Percentiles rank a stretch among this genome's conserved stretches.
Conservation (phyloP, 2,888 invertebrate species). For the Calameuta filiformis region DNA sequence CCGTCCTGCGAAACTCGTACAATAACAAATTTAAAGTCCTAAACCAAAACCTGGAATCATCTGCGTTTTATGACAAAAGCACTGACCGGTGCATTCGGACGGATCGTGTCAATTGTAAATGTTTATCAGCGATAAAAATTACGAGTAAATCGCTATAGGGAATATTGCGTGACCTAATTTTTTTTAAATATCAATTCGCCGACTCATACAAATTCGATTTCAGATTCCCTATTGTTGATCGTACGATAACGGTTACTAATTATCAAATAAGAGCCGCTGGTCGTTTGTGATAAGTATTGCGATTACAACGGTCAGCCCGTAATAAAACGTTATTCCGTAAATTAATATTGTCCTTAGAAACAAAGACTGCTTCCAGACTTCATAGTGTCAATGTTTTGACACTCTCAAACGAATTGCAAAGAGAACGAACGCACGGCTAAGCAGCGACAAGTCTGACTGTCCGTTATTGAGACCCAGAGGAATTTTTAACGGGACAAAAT, state of each 20-base stretch:
- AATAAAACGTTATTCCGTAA: neutral
- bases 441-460: neutral
- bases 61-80: neutral
- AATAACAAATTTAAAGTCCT: constrained; percentile 51
- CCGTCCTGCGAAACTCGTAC: constrained; percentile 35
- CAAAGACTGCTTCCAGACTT: neutral
- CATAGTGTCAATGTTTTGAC: neutral
- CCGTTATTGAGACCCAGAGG: neutral
- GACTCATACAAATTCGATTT: neutral
- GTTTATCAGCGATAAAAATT: neutral
- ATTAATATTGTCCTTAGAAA: neutral
- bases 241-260: neutral
- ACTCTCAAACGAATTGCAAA: neutral
- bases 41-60: constrained; percentile 19
- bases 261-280: neutral
- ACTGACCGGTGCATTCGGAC: neutral
- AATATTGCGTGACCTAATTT: neutral
- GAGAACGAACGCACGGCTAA: neutral
- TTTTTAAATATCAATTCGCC: neutral
- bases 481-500: neutral
- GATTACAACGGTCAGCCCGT: neutral
- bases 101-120: neutral
- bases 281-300: neutral
- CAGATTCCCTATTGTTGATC: neutral
- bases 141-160: neutral